Percentiles rank a stretch among this genome's conserved stretches.
These are phyloP conservation scores for Tetrao urogallus DNA, from an alignment of 2,113 vertebrate genomes.

Conservation along the genomic window DNA sequence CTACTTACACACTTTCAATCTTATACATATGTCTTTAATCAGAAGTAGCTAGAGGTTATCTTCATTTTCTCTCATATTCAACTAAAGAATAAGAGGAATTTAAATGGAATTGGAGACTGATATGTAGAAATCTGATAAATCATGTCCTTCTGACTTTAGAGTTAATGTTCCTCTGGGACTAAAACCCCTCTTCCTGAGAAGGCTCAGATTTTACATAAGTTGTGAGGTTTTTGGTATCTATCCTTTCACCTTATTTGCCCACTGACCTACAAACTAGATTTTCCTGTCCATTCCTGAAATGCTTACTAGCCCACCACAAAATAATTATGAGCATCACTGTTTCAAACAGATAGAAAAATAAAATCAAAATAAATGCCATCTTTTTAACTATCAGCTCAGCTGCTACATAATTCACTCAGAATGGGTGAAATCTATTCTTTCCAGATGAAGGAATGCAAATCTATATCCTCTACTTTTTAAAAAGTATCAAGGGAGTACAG, in stretches of 20 bases:
- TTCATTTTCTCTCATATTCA: not conserved
- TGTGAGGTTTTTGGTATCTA: not conserved
- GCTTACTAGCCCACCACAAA: not conserved
- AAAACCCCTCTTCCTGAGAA: not conserved
- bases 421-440: not conserved
- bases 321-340: not conserved
- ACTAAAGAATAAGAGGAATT: not conserved
- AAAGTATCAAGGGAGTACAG: not conserved
- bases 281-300: not conserved
- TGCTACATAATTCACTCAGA: not conserved
- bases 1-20: not conserved
- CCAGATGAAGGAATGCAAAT: not conserved
- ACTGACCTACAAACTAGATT: not conserved
- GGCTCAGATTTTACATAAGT: not conserved
- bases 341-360: not conserved
- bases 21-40: accelerated
- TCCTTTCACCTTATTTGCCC: not conserved
- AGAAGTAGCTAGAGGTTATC: not conserved
- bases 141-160: accelerated
- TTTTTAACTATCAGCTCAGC: not conserved
- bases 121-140: not conserved
- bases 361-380: not conserved
- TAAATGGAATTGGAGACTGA: not conserved
- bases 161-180: not conserved
- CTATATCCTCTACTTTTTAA: not conserved